A percentile compares a stretch with the other conserved stretches of the same genome.
These are phyloP conservation scores for Zaprionus capensis DNA, from an alignment of 1,140 invertebrate genomes.

Conservation along the genomic window DNA sequence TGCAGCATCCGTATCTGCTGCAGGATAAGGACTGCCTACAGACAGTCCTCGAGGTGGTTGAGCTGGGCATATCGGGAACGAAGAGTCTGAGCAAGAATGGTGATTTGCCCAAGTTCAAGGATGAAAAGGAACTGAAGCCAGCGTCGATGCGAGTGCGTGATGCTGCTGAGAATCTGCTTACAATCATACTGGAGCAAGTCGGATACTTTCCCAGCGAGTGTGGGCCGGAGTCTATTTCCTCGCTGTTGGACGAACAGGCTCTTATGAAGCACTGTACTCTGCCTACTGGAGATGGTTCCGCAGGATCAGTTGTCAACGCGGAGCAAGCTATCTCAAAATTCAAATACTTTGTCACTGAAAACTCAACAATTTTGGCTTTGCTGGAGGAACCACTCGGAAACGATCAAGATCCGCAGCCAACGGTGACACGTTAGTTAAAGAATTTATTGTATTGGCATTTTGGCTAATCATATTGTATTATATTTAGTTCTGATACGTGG, in stretches of 20 bases:
- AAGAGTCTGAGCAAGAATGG: slow-evolving; percentile 95
- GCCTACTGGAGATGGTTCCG: slow-evolving; percentile 56
- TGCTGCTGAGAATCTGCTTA: slow-evolving; percentile 96
- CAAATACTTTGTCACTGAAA: slow-evolving; percentile 96
- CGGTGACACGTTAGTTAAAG: slow-evolving; percentile 86
- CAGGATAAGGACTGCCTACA: slow-evolving; percentile 96
- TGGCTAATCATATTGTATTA: background rate
- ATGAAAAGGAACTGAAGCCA: slow-evolving; percentile 97
- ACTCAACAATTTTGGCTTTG: slow-evolving; percentile 93
- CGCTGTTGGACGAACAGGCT: slow-evolving; percentile 94
- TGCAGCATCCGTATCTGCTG: slow-evolving; percentile 93
- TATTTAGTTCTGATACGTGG: slow-evolving; percentile 92
- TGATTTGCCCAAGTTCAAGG: slow-evolving; percentile 95
- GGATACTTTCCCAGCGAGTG: slow-evolving; percentile 93
- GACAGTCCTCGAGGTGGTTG: slow-evolving; percentile 97
- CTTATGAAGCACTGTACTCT: slow-evolving; percentile 91
- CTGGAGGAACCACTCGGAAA: slow-evolving; percentile 95
- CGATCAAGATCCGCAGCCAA: slow-evolving; percentile 91
- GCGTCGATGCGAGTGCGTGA: slow-evolving; percentile 98
- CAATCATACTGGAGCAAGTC: slow-evolving; percentile 96
- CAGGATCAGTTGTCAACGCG: slow-evolving; percentile 47
- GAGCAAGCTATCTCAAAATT: slow-evolving; percentile 86
- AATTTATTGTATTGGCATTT: background rate
- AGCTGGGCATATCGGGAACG: slow-evolving; percentile 98
- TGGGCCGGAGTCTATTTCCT: slow-evolving; percentile 93